Percentiles rank a stretch among this genome's conserved stretches.
Conservation (phyloP, 2,797 vertebrate genomes). For the Crypturellus tataupa region DNA sequence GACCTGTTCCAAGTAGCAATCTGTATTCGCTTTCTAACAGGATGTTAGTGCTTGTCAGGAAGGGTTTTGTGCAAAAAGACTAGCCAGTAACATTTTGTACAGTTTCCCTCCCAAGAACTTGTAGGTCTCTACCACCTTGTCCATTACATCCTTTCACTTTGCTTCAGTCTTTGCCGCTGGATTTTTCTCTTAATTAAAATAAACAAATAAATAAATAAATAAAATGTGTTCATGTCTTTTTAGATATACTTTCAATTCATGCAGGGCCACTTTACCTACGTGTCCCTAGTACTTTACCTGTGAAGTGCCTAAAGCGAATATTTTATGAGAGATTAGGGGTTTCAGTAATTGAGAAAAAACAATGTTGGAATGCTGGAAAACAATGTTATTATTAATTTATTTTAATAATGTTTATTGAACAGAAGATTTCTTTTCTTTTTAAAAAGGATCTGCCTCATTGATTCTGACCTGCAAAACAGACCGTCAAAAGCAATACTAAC, state of each 20-base stretch:
- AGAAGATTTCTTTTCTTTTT: not conserved
- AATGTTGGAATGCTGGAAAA: not conserved
- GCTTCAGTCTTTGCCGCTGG: not conserved
- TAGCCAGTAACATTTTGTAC: not conserved
- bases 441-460: not conserved
- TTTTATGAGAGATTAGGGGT: not conserved
- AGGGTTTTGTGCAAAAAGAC: not conserved
- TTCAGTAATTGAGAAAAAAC: not conserved
- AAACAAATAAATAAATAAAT: not conserved
- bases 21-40: not conserved
- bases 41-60: not conserved
- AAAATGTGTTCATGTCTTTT: not conserved
- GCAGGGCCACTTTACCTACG: not conserved
- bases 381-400: not conserved
- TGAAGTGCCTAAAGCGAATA: not conserved
- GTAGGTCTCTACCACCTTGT: not conserved
- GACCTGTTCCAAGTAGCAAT: not conserved
- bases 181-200: not conserved
- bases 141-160: not conserved
- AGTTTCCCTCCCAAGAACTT: not conserved
- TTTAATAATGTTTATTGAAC: not conserved
- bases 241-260: not conserved
- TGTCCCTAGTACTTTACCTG: not conserved
- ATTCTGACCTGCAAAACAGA: not conserved
- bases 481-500: accelerated